Evolutionary conservation across 2,797 vertebrate genomes (phyloP), one percentile per base, ranked within the genome.

Genomic region (Xiphorhynchus erythropygius): DNA sequence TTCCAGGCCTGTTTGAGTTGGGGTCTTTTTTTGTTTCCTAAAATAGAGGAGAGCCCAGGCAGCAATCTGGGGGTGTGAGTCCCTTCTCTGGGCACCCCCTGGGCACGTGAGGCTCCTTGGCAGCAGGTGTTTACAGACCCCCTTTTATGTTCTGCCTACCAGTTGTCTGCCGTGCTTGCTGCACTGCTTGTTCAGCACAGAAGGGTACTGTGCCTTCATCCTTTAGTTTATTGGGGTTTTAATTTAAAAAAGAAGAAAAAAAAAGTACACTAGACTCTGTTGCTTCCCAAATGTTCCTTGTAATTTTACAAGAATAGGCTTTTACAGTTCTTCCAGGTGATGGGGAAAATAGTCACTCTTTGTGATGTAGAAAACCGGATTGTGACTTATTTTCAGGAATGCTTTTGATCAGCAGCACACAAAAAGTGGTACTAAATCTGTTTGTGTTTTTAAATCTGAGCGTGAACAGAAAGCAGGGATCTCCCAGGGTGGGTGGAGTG

Each of bases 191-290:
- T 27, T 81, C 62, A 37, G 80, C 16, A 16, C 83, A 71, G 89
- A 81, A 93, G 5, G 63, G 90, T 87, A 89, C 92, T 86, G 96
- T 98, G 97, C 97, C 96, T 97, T 97, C 84, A 79, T 62, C 86
- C 68, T 77, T 90, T 24, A 5, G 13, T n/a, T 60, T 35, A 39
- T 65, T 84, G 67, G 81, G 67, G 53, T 41, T 59, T 50, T 67
- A 23, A 75, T 57, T 65, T 64, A 35, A 83, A 84, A 64, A 80
- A 53, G 21, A n/a, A 32, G 8, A 18, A 59, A 44, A 55, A n/a
- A 50, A 47, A 76, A 39, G 35, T 32, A 59, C 14, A 15, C 22
- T 87, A 39, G 42, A 70, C 47, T 56, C 71, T 73, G 88, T 87
- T 90, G 77, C 62, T 96, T 91, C 94, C 78, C 78, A 39, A 42